Percentiles rank a stretch among this genome's conserved stretches.
These are phyloP conservation scores for Aspiorhynchus laticeps DNA, from an alignment of 2,113 vertebrate species.

Conservation along the genomic window DNA sequence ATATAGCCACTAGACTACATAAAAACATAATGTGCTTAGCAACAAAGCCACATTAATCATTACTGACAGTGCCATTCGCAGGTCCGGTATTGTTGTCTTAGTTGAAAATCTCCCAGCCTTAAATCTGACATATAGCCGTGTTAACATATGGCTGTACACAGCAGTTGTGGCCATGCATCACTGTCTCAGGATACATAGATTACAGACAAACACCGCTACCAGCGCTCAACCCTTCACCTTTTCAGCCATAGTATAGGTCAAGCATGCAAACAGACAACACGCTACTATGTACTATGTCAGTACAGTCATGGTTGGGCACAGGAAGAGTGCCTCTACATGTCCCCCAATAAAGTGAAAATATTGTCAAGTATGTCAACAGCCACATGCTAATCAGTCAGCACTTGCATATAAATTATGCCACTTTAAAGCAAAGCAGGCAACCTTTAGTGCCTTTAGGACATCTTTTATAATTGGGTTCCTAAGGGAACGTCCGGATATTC, in stretches of 20 bases:
- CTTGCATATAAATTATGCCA: slow-evolving; percentile 21
- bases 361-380: slow-evolving; percentile 37
- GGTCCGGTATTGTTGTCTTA: slow-evolving; percentile 48
- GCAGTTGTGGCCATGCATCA: slow-evolving; percentile 34
- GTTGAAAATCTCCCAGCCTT: slow-evolving; percentile 54
- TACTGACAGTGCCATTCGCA: slow-evolving; percentile 50
- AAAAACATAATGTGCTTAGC: background rate
- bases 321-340: slow-evolving; percentile 14
- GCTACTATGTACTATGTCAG: slow-evolving; percentile 45
- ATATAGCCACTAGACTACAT: background rate
- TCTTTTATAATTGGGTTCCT: background rate
- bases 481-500: background rate
- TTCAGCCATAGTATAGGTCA: slow-evolving; percentile 8
- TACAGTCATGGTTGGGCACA: slow-evolving; percentile 1
- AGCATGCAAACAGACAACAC: slow-evolving; percentile 38
- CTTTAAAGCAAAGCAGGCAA: background rate
- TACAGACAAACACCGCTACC: slow-evolving; percentile 19
- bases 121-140: slow-evolving; percentile 31
- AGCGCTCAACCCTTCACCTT: slow-evolving; percentile 17
- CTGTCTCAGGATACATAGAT: slow-evolving; percentile 36
- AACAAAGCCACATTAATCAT: slow-evolving; percentile 22
- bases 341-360: slow-evolving; percentile 2
- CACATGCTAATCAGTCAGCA: slow-evolving; percentile 34
- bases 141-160: slow-evolving; percentile 56
- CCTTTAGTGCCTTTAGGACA: background rate